These are phyloP conservation scores for Periplaneta americana DNA, from an alignment of 1,140 invertebrate genomes.

Conservation along the genomic window DNA sequence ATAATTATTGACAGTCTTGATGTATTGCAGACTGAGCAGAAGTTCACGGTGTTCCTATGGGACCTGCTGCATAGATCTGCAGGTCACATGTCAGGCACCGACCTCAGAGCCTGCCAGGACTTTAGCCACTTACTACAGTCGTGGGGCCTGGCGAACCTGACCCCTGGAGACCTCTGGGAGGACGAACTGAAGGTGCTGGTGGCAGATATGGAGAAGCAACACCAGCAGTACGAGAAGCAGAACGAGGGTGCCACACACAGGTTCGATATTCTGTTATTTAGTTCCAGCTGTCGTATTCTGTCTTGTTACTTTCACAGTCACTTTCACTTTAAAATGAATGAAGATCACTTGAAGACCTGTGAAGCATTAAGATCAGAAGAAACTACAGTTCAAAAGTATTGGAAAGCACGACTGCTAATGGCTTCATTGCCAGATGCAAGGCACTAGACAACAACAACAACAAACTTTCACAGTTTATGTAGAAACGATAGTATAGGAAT, in stretches of 20 bases:
- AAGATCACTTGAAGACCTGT: too few relatives aligned
- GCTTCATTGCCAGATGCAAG: too few relatives aligned
- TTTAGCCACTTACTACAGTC: conserved; percentile 38
- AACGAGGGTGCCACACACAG: conserved; percentile 22
- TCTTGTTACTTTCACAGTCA: too few relatives aligned
- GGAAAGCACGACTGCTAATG: too few relatives aligned
- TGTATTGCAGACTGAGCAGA: conserved; percentile 43
- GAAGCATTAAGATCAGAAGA: too few relatives aligned
- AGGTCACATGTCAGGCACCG: conserved; percentile 35
- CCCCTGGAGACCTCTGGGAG: conserved; percentile 12
- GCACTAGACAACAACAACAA: too few relatives aligned
- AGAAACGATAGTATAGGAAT: too few relatives aligned
- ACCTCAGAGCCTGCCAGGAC: conserved; percentile 39
- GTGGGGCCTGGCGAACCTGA: conserved; percentile 30
- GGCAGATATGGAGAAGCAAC: conserved; percentile 14
- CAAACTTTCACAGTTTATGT: too few relatives aligned
- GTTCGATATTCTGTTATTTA: conserved; percentile 19
- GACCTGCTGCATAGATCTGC: conserved; percentile 30
- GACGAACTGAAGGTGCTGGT: conserved; percentile 17
- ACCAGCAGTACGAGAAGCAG: conserved; percentile 11
- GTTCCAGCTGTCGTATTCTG: too few relatives aligned
- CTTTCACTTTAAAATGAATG: too few relatives aligned
- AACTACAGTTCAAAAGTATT: too few relatives aligned
- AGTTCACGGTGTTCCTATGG: conserved; percentile 43
- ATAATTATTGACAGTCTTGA: too few relatives aligned